phyloP scores from a whole-genome alignment of 2,113 vertebrate genomes.

The Rhinichthys klamathensis region DNA sequence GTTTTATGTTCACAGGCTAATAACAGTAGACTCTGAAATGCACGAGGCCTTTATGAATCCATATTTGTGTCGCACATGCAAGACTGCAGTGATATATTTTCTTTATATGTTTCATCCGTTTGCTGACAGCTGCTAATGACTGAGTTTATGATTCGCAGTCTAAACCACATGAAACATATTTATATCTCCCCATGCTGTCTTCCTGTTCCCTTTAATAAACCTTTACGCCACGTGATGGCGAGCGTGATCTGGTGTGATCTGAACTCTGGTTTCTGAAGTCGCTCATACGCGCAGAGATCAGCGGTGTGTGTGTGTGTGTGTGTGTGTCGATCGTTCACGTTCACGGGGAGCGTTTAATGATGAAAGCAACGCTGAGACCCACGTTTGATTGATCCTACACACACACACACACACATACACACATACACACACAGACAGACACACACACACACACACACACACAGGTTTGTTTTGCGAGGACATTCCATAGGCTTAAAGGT shows the following conservation, averaged over 20 bases:
- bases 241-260: neutral
- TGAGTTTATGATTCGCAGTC: neutral
- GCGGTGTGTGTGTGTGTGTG: no score
- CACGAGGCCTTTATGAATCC: neutral
- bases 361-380: slow-evolving; percentile 60
- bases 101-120: neutral
- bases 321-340: neutral
- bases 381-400: slow-evolving; percentile 51
- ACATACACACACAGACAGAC: neutral
- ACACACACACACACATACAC: neutral
- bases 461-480: no score
- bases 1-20: neutral
- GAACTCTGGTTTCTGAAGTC: neutral
- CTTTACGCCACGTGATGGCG: neutral
- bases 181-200: slow-evolving; percentile 21
- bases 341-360: slow-evolving; percentile 40
- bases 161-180: slow-evolving; percentile 26
- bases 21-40: neutral
- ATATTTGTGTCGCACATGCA: neutral
- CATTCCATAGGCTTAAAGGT: no score
- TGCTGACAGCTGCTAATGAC: slow-evolving; percentile 21
- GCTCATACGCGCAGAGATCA: neutral
- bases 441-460: neutral
- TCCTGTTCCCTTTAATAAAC: slow-evolving; percentile 31
- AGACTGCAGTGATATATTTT: neutral